A percentile compares a stretch with the other conserved stretches of the same genome.
Evolutionary conservation across 2,888 invertebrate species (phyloP).

Genomic region (Subacronicta megacephala): DNA sequence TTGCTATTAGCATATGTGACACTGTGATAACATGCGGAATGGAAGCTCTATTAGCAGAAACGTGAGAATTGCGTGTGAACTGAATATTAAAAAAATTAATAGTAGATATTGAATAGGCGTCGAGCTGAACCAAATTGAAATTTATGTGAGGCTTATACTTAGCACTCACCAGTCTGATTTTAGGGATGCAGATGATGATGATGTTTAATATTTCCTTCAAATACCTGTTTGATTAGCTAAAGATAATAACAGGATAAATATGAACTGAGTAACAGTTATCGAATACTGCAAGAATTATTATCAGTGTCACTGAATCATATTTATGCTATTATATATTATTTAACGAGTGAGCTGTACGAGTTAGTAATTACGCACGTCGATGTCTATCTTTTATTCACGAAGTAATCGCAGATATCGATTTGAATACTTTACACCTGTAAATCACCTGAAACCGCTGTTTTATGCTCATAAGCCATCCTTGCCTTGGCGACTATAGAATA

Average conservation of each 20-base stretch:
- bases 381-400: conserved; percentile 41
- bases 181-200: no score
- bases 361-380: conserved; percentile 17
- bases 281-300: conserved; percentile 17
- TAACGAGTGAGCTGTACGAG: conserved; percentile 19
- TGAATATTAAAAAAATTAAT: conserved; percentile 4
- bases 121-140: not conserved
- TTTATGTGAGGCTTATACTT: no score
- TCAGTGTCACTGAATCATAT: conserved; percentile 16
- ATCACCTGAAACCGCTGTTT: conserved; percentile 55
- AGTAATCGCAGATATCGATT: conserved; percentile 51
- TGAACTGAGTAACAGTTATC: conserved; percentile 6
- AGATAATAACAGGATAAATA: conserved; percentile 6
- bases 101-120: not conserved
- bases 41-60: conserved; percentile 9
- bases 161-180: no score
- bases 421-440: conserved; percentile 50
- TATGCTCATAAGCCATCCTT: conserved; percentile 53
- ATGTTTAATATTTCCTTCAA: not conserved
- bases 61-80: conserved; percentile 12
- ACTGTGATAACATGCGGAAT: conserved; percentile 24
- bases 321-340: conserved; percentile 20
- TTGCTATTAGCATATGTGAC: conserved; percentile 23
- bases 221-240: not conserved
- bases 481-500: not conserved